phyloP scores from a whole-genome alignment of 2,113 vertebrate species.

The Phrynocephalus versicolor region DNA sequence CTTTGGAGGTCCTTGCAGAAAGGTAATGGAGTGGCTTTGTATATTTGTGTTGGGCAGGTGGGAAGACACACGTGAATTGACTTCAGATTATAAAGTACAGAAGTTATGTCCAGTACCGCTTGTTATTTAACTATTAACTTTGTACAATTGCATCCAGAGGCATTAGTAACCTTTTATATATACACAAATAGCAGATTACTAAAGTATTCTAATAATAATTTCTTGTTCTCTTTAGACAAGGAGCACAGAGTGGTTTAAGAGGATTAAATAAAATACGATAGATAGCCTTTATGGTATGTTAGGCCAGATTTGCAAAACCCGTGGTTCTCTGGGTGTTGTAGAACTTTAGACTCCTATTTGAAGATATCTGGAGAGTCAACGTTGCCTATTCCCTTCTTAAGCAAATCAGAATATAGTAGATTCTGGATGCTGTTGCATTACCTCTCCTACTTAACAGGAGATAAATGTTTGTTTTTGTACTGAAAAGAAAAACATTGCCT shows the following conservation, averaged over 20 bases:
- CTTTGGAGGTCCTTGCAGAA: constrained; percentile 94
- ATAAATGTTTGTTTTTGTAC: background rate
- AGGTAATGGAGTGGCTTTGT: constrained; percentile 78
- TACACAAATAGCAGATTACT: background rate
- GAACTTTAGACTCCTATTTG: background rate
- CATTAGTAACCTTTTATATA: background rate
- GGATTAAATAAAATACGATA: background rate
- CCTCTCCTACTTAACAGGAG: background rate
- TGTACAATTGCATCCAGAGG: background rate
- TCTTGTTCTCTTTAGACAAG: background rate
- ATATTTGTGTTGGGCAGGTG: background rate
- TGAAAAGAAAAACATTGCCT: background rate
- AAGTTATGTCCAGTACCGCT: background rate
- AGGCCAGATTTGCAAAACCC: background rate
- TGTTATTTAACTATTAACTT: background rate
- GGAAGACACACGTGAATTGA: background rate
- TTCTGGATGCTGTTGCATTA: background rate
- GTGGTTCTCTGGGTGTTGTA: background rate
- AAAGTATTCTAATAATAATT: background rate
- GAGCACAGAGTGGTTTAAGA: background rate
- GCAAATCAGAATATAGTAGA: background rate
- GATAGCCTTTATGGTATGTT: no score
- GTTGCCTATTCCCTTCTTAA: no score
- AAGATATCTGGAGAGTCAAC: background rate
- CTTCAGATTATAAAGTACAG: background rate